Evolutionary conservation across 1,140 invertebrate species (phyloP).

Genomic region (Chlorops oryzae): DNA sequence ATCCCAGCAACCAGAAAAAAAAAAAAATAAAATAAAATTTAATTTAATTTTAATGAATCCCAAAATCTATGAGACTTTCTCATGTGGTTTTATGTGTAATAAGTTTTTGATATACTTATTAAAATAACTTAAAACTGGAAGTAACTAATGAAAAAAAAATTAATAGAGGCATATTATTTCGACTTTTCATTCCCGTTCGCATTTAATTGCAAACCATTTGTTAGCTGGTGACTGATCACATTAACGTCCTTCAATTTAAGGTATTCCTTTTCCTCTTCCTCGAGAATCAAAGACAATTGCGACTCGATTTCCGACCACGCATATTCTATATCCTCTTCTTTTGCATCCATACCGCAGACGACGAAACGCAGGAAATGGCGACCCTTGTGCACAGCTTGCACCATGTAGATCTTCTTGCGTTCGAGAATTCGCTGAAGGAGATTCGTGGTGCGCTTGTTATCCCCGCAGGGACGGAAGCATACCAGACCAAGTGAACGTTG

Average conservation of each 20-base stretch:
- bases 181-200: not conserved
- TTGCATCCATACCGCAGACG: constrained; percentile 68
- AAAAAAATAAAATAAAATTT: too few species aligned
- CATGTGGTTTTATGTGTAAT: too few species aligned
- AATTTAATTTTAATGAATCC: too few species aligned
- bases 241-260: not conserved
- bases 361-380: constrained; percentile 76
- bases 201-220: not conserved
- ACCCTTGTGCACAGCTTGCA: constrained; percentile 63
- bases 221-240: constrained; percentile 8
- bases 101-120: too few species aligned
- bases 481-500: constrained; percentile 74
- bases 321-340: constrained; percentile 66
- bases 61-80: too few species aligned
- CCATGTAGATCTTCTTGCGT: constrained; percentile 76
- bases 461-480: constrained; percentile 79
- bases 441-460: constrained; percentile 65
- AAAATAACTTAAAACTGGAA: too few species aligned
- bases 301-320: constrained; percentile 75
- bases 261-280: not conserved
- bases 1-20: too few species aligned
- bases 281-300: constrained; percentile 46
- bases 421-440: constrained; percentile 70
- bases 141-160: too few species aligned
- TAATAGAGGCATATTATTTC: too few species aligned